Evolutionary conservation across 2,888 invertebrate species (phyloP), one percentile per base, ranked within the genome.

Genomic region (Oscheius sp.): DNA sequence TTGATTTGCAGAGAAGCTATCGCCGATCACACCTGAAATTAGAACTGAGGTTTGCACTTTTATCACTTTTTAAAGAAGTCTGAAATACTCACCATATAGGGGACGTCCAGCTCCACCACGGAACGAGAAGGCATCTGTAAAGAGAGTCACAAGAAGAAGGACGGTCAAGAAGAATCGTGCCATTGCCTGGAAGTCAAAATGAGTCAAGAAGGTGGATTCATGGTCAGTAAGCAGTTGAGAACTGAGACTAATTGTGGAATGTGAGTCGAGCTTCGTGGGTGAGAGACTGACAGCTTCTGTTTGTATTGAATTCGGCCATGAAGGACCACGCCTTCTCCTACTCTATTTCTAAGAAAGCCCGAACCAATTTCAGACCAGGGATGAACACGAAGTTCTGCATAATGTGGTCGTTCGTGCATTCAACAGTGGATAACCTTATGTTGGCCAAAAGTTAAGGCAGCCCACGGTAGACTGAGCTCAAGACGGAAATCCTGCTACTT

Each of bases 31-130:
- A 32, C 68, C 68, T 68, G 37, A 55, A 68, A 63, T 21, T n/a
- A 2, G 42, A 42, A 42, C 3, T 42, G 5, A 11, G 7, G 13
- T 13, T 29, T 33, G 29, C 5, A 59, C 21, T 33, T 29, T 11
- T 33, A 59, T 59, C 21, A 33, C 32, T 7, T 33, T 59, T 33
- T 59, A 7, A 59, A 59, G 13, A 13, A 59, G 33, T 29, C 13
- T 21, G 29, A 21, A 21, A 48, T 11, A 62, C 60, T 50, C n/a
- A 72, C 72, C 72, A 37, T 72, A 72, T 11, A 72, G 72, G 21
- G 72, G 72, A 29, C 72, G 72, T 50, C 72, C 72, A 62, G 60
- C 60, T 62, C 72, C 72, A 5, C 72, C 72, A 10, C 72, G 72
- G 53, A 72, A 72, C 3, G 55, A 33, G n/a, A 51, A 32, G 2